Evolutionary conservation across 2,888 invertebrate species (phyloP).

Genomic region (Automeris io): DNA sequence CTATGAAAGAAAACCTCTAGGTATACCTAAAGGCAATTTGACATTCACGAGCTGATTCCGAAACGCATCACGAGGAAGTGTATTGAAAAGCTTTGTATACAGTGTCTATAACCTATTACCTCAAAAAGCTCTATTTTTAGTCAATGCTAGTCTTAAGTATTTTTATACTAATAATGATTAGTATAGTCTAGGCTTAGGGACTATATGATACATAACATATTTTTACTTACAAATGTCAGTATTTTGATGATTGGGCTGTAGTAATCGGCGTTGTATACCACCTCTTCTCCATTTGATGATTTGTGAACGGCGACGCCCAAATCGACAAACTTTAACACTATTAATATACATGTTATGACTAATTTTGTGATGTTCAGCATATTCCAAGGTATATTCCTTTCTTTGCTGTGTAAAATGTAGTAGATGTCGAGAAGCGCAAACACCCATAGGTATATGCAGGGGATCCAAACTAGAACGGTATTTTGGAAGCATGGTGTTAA

Average conservation of each 20-base stretch:
- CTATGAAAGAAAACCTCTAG: too few relatives aligned
- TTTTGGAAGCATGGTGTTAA: constrained; percentile 95
- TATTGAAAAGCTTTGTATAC: too few relatives aligned
- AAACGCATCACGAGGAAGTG: too few relatives aligned
- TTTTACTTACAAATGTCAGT: constrained; percentile 87
- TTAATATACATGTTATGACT: constrained; percentile 78
- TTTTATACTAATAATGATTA: too few relatives aligned
- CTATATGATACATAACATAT: too few relatives aligned
- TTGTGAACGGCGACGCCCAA: constrained; percentile 79
- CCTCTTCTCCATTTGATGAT: constrained; percentile 62
- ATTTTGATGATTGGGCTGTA: constrained; percentile 88
- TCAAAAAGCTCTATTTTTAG: too few relatives aligned
- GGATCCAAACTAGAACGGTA: constrained; percentile 92
- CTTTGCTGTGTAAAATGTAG: constrained; percentile 86
- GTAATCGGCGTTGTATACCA: constrained; percentile 82
- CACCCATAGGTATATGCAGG: constrained; percentile 89
- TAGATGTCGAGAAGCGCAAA: constrained; percentile 85
- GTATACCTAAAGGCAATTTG: too few relatives aligned
- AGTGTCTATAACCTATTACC: too few relatives aligned
- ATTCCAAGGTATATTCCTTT: constrained; percentile 87
- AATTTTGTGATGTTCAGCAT: constrained; percentile 83
- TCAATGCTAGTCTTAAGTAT: too few relatives aligned
- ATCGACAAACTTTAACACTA: constrained; percentile 82
- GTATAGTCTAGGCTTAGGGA: too few relatives aligned
- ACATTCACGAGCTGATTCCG: too few relatives aligned